Conservation (phyloP, 2,797 vertebrate genomes). For the Cyprinodon diabolis region DNA sequence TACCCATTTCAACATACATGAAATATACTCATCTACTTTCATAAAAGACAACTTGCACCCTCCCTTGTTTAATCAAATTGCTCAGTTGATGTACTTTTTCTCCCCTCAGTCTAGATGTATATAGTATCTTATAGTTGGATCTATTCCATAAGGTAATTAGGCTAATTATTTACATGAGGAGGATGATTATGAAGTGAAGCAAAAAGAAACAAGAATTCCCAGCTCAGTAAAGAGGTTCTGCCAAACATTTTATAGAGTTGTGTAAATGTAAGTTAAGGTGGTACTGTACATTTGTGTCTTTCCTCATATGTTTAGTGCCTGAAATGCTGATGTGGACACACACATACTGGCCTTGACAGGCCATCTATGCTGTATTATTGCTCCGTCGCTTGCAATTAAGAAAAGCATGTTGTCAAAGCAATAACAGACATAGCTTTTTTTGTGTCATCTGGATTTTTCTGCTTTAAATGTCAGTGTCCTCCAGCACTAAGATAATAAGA, state of each 20-base stretch:
- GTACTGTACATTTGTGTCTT: neutral
- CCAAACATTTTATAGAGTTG: conserved; percentile 16
- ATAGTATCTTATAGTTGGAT: neutral
- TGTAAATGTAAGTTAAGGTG: neutral
- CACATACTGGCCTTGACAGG: conserved; percentile 24
- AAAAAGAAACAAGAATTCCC: no score
- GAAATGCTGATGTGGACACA: conserved; percentile 18
- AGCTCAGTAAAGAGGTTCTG: neutral
- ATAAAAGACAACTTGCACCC: neutral
- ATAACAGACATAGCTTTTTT: conserved; percentile 46
- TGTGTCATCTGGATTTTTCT: conserved; percentile 30
- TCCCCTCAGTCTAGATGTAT: neutral
- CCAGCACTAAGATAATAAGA: conserved; percentile 51
- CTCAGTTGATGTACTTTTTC: neutral
- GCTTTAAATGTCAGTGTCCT: conserved; percentile 46
- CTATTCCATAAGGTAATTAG: neutral
- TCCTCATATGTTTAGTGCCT: conserved; percentile 13
- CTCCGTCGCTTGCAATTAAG: conserved; percentile 72
- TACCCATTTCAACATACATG: no score
- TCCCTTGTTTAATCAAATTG: neutral
- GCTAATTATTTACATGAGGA: neutral
- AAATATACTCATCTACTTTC: conserved; percentile 5
- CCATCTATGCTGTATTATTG: conserved; percentile 46
- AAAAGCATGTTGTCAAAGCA: conserved; percentile 61
- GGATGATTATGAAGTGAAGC: neutral